Evolutionary conservation across 2,113 vertebrate genomes (phyloP).

Genomic region (Paralichthys olivaceus): DNA sequence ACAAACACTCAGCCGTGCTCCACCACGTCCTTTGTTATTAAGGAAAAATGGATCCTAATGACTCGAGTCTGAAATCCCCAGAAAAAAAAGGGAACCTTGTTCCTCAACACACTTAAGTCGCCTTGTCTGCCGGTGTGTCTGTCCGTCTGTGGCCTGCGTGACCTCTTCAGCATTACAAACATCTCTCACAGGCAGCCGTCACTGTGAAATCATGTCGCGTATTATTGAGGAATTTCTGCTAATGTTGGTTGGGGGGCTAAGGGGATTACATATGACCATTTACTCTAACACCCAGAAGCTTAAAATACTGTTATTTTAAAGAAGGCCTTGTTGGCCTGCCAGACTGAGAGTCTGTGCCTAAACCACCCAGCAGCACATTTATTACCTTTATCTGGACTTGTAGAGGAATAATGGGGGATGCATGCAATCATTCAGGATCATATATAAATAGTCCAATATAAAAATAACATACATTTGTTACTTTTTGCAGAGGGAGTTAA

Average conservation of each 20-base stretch:
- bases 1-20: slow-evolving; percentile 74
- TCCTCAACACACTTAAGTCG: slow-evolving; percentile 53
- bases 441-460: slow-evolving; percentile 18
- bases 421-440: slow-evolving; percentile 6
- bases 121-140: slow-evolving; percentile 59
- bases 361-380: slow-evolving; percentile 50
- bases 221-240: slow-evolving; percentile 78
- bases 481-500: slow-evolving; percentile 2
- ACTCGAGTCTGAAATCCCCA: slow-evolving; percentile 69
- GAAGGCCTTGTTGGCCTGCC: slow-evolving; percentile 33
- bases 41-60: slow-evolving; percentile 81
- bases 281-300: slow-evolving; percentile 72
- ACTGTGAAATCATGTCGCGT: slow-evolving; percentile 73
- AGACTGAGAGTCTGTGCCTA: slow-evolving; percentile 30
- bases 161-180: slow-evolving; percentile 64
- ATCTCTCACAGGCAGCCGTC: slow-evolving; percentile 65
- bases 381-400: slow-evolving; percentile 5
- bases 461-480: background rate
- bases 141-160: slow-evolving; percentile 50
- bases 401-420: slow-evolving; percentile 9
- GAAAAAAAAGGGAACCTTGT: slow-evolving; percentile 57
- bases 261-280: slow-evolving; percentile 78
- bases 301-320: slow-evolving; percentile 72
- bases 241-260: slow-evolving; percentile 72
- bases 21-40: slow-evolving; percentile 73